A percentile compares a stretch with the other conserved stretches of the same genome.
phyloP scores from a whole-genome alignment of 2,113 vertebrate genomes.

The Odocoileus virginianus region DNA sequence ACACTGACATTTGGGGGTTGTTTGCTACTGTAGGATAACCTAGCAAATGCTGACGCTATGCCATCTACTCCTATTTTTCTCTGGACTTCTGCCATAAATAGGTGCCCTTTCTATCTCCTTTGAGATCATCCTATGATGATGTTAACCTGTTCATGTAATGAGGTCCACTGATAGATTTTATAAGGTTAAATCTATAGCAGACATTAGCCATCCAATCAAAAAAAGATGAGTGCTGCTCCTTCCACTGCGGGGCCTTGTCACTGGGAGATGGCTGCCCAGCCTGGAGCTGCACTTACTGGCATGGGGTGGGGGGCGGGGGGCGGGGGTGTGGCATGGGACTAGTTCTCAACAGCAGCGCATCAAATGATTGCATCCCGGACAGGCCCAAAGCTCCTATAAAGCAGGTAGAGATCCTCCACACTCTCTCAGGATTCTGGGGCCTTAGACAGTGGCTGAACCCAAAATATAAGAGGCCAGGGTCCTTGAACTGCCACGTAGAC shows the following conservation, averaged over 20 bases:
- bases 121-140: neutral
- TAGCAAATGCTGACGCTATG: neutral
- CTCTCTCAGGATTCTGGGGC: neutral
- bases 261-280: neutral
- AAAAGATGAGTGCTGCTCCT: neutral
- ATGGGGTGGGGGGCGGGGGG: too few species aligned
- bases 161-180: neutral
- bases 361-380: neutral
- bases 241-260: neutral
- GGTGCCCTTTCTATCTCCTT: neutral
- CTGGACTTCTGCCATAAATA: neutral
- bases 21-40: neutral
- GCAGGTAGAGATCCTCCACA: neutral
- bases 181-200: neutral
- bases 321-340: too few species aligned
- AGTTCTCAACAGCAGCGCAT: neutral
- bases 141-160: neutral
- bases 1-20: neutral
- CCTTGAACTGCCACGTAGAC: neutral
- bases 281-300: neutral
- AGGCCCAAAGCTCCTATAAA: neutral
- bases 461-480: neutral
- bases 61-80: neutral
- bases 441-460: neutral
- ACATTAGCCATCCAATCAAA: neutral